Percentiles rank a stretch among this genome's conserved stretches.
These are phyloP conservation scores for Thecocarcelia acutangulata DNA, from an alignment of 2,888 invertebrate species.

Conservation along the genomic window DNA sequence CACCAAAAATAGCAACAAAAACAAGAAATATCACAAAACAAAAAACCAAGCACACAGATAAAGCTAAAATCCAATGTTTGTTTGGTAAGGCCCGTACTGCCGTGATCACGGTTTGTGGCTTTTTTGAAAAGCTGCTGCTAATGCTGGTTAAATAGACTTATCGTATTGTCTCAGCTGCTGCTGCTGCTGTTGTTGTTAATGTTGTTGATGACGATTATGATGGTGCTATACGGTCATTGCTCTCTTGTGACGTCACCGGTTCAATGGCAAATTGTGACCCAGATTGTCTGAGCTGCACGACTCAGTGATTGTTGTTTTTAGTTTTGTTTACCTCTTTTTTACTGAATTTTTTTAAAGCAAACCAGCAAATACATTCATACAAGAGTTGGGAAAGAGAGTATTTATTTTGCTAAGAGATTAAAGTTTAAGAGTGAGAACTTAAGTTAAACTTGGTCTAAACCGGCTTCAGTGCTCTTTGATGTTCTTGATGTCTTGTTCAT, in stretches of 20 bases:
- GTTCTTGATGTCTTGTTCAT: constrained; percentile 27
- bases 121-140: constrained; percentile 57
- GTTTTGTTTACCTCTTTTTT: constrained; percentile 46
- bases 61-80: constrained; percentile 72
- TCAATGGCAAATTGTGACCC: constrained; percentile 82
- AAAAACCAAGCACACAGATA: constrained; percentile 24
- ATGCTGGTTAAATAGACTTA: constrained; percentile 39
- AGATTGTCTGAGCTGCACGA: constrained; percentile 81
- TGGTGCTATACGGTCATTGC: constrained; percentile 76
- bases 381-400: constrained; percentile 22
- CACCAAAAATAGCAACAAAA: constrained; percentile 72
- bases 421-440: constrained; percentile 31
- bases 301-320: constrained; percentile 65
- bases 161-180: constrained; percentile 47
- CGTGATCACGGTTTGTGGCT: constrained; percentile 75
- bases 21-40: constrained; percentile 68
- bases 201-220: constrained; percentile 72
- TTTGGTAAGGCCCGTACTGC: constrained; percentile 76
- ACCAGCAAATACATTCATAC: constrained; percentile 36
- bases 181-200: constrained; percentile 68
- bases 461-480: constrained; percentile 51
- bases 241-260: constrained; percentile 81
- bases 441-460: constrained; percentile 25
- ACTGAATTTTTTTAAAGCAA: constrained; percentile 41
- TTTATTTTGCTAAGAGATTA: constrained; percentile 43